phyloP scores from a whole-genome alignment of 2,888 invertebrate genomes.

The Campoplex capitator region DNA sequence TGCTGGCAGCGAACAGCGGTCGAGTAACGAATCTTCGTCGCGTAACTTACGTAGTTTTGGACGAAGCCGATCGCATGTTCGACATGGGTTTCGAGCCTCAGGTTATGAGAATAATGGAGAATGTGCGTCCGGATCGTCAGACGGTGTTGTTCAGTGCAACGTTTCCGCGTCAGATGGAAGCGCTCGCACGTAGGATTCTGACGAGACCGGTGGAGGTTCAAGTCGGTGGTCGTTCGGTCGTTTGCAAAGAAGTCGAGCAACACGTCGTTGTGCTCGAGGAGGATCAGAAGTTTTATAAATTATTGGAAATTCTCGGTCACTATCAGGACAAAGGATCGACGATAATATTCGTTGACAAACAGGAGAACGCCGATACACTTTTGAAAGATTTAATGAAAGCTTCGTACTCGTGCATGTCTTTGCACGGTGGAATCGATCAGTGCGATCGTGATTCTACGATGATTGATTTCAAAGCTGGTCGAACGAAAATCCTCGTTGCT shows the following conservation, averaged over 20 bases:
- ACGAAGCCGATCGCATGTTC: conserved; percentile 99
- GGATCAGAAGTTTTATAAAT: conserved; percentile 98
- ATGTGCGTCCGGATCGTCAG: conserved; percentile 98
- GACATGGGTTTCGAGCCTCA: conserved; percentile 99
- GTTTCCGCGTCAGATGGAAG: conserved; percentile 99
- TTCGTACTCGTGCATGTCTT: conserved; percentile 97
- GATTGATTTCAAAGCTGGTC: conserved; percentile 97
- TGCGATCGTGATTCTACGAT: conserved; percentile 99
- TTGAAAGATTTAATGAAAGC: conserved; percentile 98
- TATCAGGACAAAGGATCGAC: conserved; percentile 97
- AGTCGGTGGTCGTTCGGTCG: conserved; percentile 98
- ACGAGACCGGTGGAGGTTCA: conserved; percentile 98
- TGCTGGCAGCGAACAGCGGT: conserved; percentile 99
- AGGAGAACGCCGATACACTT: conserved; percentile 97
- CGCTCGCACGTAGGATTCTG: conserved; percentile 96
- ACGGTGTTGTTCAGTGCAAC: conserved; percentile 99
- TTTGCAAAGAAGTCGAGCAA: conserved; percentile 99
- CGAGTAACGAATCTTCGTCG: conserved; percentile 98
- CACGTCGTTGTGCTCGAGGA: conserved; percentile 97
- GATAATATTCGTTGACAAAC: conserved; percentile 99
- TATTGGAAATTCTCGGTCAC: conserved; percentile 97
- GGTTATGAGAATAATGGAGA: conserved; percentile 98
- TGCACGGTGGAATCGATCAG: conserved; percentile 99
- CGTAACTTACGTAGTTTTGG: conserved; percentile 98
- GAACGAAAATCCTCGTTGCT: conserved; percentile 96